Evolutionary conservation across 2,797 vertebrate genomes (phyloP), one percentile per base, ranked within the genome.

Genomic region (Mastacembelus armatus): DNA sequence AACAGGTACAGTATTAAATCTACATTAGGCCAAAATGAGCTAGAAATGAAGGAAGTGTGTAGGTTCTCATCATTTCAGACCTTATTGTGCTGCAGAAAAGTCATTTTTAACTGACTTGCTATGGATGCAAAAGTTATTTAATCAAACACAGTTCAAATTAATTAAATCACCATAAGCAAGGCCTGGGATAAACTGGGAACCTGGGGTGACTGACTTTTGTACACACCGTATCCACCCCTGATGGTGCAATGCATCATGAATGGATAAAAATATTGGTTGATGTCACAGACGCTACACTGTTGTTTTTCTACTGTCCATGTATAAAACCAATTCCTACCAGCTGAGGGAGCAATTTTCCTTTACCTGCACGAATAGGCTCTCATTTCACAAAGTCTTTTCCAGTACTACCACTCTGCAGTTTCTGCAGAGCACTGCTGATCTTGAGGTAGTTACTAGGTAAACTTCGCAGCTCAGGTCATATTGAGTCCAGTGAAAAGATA

Each of bases 361-460:
- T 30, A 35, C 2, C n/a, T 4, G 54, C 27, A 43, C 21, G 10
- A n/a, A 27, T 1, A 22, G 6, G 27, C 35, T 30, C 10, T 54
- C 39, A 47, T 64, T 78, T 61, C 58, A 72, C 58, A 60, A 66
- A 70, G 48, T 27, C 14, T 40, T 39, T 19, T 16, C 50, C 63
- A 48, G 39, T 54, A 62, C 73, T 69, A 80, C 77, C 65, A 32
- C 43, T 67, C 61, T 44, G 9, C 12, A 29, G 38, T 80, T 66
- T 66, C 57, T 63, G 62, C 66, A 77, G 66, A 74, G 63, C 52
- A 36, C 70, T 64, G 83, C 80, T 75, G 63, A 81, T 71, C 79
- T 49, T 83, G 86, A 88, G 86, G 86, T 86, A 88, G 84, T 74
- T 71, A 57, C 70, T 19, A 48, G n/a, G 60, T 57, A 49, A 74